These are phyloP conservation scores for Turritopsis dohrnii DNA, from an alignment of 30 jellyfish, hydroid and myxozoan genomes.

Conservation along the genomic window DNA sequence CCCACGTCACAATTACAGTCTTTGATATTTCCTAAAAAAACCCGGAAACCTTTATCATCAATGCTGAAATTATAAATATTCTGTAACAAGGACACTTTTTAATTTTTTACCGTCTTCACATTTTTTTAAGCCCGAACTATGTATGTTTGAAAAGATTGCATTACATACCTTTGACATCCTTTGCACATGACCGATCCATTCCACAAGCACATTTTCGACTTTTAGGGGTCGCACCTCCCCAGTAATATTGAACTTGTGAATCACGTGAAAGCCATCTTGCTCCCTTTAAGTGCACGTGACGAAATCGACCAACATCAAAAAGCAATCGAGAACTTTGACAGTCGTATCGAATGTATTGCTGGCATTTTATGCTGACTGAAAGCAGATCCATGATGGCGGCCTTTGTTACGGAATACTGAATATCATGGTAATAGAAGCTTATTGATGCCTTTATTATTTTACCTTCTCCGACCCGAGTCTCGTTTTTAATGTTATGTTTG, in stretches of 20 bases:
- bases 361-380: slow-evolving; percentile 60
- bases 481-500: slow-evolving; percentile 39
- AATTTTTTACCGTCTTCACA: not conserved
- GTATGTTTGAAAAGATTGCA: not conserved
- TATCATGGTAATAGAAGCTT: slow-evolving; percentile 31
- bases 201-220: slow-evolving; percentile 86
- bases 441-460: not conserved
- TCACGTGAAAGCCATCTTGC: slow-evolving; percentile 87
- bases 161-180: slow-evolving; percentile 30
- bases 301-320: slow-evolving; percentile 54
- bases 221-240: slow-evolving; percentile 98
- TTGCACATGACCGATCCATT: slow-evolving; percentile 71
- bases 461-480: slow-evolving; percentile 53
- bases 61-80: too few relatives aligned
- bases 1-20: slow-evolving; percentile 96
- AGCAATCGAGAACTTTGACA: slow-evolving; percentile 76
- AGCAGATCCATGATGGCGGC: slow-evolving; percentile 50
- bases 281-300: slow-evolving; percentile 63
- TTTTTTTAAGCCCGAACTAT: not conserved
- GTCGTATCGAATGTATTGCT: slow-evolving; percentile 78
- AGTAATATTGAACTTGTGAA: slow-evolving; percentile 62
- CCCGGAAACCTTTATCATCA: too few relatives aligned
- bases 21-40: slow-evolving; percentile 49
- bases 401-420: slow-evolving; percentile 38
- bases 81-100: too few relatives aligned